phyloP scores from a whole-genome alignment of 2,113 vertebrate species.

The Nothocercus nigrocapillus region DNA sequence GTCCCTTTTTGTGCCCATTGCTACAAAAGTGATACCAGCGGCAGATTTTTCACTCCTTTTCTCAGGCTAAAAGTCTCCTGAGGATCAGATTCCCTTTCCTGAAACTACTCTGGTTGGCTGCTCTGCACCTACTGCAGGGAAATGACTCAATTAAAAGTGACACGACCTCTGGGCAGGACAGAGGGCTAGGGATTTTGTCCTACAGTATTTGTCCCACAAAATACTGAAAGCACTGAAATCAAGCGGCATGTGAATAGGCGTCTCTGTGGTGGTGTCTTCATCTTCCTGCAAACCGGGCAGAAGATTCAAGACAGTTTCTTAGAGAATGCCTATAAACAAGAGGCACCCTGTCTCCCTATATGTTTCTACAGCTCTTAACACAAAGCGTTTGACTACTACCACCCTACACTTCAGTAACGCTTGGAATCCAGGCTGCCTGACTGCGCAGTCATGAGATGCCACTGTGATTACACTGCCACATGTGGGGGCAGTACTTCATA shows the following conservation, averaged over 20 bases:
- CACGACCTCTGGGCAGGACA: not conserved
- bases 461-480: fast-evolving
- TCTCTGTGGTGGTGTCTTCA: not conserved
- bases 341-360: fast-evolving
- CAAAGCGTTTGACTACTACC: fast-evolving
- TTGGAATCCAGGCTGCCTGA: not conserved
- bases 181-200: not conserved
- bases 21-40: not conserved
- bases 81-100: not conserved
- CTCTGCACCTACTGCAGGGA: fast-evolving
- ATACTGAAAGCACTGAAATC: not conserved
- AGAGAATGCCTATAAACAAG: not conserved
- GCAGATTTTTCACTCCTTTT: not conserved
- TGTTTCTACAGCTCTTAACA: not conserved
- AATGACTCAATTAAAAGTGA: not conserved
- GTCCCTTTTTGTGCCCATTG: not conserved
- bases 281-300: not conserved
- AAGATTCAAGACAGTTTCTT: not conserved
- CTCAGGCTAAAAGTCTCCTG: not conserved
- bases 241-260: not conserved
- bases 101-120: not conserved
- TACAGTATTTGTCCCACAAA: not conserved
- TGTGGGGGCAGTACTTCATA: not conserved
- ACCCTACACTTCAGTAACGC: not conserved
- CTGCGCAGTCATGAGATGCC: fast-evolving